These are phyloP conservation scores for Eretmocerus hayati DNA, from an alignment of 2,888 invertebrate genomes.

Conservation along the genomic window DNA sequence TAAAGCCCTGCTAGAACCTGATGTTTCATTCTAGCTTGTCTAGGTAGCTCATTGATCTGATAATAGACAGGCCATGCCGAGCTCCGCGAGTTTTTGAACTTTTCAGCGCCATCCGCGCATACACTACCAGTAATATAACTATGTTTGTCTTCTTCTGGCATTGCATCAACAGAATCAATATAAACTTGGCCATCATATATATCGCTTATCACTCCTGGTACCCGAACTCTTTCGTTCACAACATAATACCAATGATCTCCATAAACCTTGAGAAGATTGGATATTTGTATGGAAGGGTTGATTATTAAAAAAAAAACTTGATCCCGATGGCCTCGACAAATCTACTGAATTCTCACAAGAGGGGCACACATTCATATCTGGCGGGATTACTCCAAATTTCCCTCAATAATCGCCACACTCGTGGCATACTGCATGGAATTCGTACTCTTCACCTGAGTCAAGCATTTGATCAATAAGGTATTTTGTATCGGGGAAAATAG, in stretches of 20 bases:
- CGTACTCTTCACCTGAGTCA: too few relatives aligned
- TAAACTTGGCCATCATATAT: slow-evolving; percentile 7
- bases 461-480: too few relatives aligned
- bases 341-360: neutral
- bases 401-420: neutral
- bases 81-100: slow-evolving; percentile 4
- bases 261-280: neutral
- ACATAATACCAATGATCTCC: slow-evolving; percentile 2
- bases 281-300: slow-evolving; percentile 2
- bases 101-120: slow-evolving; percentile 6
- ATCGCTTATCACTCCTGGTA: neutral
- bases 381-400: neutral
- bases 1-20: too few relatives aligned
- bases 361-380: neutral
- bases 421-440: neutral
- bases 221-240: neutral
- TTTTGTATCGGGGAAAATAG: neutral
- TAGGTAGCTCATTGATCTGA: slow-evolving; percentile 11
- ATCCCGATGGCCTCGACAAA: neutral
- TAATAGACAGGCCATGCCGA: slow-evolving; percentile 13
- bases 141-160: neutral
- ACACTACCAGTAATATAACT: slow-evolving; percentile 1
- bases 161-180: neutral
- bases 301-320: neutral
- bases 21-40: neutral